These are phyloP conservation scores for Drosophila saltans DNA, from an alignment of 1,140 invertebrate genomes.

Conservation along the genomic window DNA sequence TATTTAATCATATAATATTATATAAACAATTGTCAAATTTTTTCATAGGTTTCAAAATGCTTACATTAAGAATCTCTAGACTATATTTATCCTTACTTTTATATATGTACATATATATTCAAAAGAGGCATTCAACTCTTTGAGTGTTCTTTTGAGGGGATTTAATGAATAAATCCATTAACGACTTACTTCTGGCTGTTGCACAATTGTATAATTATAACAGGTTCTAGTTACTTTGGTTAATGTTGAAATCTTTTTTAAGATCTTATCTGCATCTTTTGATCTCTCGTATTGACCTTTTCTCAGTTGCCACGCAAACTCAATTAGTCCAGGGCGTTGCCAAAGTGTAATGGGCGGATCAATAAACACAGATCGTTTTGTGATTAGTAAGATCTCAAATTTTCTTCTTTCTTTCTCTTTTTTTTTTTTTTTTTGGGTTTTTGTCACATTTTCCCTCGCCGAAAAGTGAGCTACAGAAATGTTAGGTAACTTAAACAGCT, in stretches of 20 bases:
- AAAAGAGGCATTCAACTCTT: no score
- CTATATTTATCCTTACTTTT: no score
- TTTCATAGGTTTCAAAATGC: no score
- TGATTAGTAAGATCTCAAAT: neutral
- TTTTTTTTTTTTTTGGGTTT: neutral
- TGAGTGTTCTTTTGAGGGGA: no score
- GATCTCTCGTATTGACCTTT: neutral
- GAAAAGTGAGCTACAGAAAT: conserved; percentile 8
- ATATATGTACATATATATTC: no score
- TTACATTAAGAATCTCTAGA: no score
- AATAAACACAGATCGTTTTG: conserved; percentile 11
- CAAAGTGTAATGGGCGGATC: conserved; percentile 11
- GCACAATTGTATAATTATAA: neutral
- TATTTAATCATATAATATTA: no score
- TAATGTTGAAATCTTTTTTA: neutral
- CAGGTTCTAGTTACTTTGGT: neutral
- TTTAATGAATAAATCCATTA: no score
- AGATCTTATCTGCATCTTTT: conserved; percentile 1
- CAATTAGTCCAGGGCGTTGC: conserved; percentile 10
- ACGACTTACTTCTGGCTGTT: neutral
- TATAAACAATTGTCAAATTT: no score
- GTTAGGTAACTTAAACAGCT: neutral
- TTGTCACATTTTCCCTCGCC: conserved; percentile 3
- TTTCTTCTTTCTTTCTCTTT: no score
- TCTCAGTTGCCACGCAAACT: conserved; percentile 8